A percentile compares a stretch with the other conserved stretches of the same genome.
These are phyloP conservation scores for Orchesella flavescens DNA, from an alignment of 2,888 invertebrate genomes.

Conservation along the genomic window DNA sequence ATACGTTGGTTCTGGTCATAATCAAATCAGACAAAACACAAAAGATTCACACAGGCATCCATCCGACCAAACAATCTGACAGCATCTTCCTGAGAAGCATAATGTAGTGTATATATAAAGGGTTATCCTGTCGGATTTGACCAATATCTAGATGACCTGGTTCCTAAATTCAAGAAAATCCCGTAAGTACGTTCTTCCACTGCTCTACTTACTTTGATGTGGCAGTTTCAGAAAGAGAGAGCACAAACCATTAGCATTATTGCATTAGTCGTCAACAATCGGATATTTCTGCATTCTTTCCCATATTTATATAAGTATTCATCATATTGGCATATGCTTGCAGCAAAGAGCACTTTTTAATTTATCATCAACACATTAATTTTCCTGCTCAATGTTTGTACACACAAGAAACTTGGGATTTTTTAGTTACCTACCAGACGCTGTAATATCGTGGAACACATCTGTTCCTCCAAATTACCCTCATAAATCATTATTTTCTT, in stretches of 20 bases:
- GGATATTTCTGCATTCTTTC: no score
- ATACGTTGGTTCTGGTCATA: constrained; percentile 39
- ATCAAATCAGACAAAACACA: constrained; percentile 48
- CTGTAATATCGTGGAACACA: background rate
- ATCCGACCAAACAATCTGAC: constrained; percentile 32
- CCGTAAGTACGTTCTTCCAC: constrained; percentile 52
- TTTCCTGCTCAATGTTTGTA: no score
- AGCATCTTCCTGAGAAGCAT: constrained; percentile 29
- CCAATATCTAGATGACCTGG: constrained; percentile 62
- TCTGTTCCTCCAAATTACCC: constrained; percentile 27
- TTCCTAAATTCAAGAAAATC: constrained; percentile 56
- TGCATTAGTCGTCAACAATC: no score
- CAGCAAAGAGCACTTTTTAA: no score
- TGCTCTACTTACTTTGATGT: constrained; percentile 48
- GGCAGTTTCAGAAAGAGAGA: constrained; percentile 14
- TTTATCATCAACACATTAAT: no score
- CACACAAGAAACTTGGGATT: no score
- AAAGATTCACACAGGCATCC: constrained; percentile 29
- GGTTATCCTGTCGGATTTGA: constrained; percentile 56
- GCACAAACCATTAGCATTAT: constrained; percentile 1
- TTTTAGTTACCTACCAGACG: background rate
- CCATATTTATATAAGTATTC: no score
- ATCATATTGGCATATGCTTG: no score
- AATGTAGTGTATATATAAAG: constrained; percentile 23
- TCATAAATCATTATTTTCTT: constrained; percentile 50